phyloP scores from a whole-genome alignment of 2,888 invertebrate species.

The Acanthosepion pharaonis region DNA sequence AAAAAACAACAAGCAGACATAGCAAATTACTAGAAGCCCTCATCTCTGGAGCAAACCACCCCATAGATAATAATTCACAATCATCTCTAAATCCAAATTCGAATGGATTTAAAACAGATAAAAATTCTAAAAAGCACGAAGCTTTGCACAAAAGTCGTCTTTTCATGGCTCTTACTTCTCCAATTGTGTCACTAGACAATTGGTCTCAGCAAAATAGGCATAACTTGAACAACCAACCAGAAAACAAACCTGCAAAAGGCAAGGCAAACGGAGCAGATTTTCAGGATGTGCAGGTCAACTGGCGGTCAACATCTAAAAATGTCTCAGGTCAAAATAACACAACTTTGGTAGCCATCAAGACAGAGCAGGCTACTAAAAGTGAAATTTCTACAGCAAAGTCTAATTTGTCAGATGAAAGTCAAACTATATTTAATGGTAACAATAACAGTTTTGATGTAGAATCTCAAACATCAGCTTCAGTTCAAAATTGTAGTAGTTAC shows the following conservation, averaged over 20 bases:
- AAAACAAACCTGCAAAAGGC: background rate
- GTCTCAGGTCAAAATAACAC: background rate
- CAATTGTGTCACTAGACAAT: background rate
- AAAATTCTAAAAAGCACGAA: background rate
- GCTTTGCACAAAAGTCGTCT: background rate
- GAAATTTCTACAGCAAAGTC: background rate
- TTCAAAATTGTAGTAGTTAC: background rate
- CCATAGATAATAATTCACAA: background rate
- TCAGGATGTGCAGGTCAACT: background rate
- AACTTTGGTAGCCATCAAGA: background rate
- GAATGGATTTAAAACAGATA: background rate
- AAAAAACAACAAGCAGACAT: constrained; percentile 15
- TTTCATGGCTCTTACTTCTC: constrained; percentile 36
- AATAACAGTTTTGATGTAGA: background rate
- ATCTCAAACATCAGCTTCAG: background rate
- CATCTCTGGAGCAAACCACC: background rate
- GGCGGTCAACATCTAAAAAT: background rate
- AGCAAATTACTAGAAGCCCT: constrained; percentile 2
- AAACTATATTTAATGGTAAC: background rate
- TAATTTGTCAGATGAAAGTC: background rate
- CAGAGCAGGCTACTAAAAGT: background rate
- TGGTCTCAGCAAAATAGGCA: background rate
- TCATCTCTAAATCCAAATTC: background rate
- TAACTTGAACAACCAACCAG: background rate
- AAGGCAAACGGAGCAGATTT: background rate